A percentile compares a stretch with the other conserved stretches of the same genome.
These are phyloP conservation scores for Diplodus puntazzo DNA, from an alignment of 2,797 vertebrate species.

Conservation along the genomic window DNA sequence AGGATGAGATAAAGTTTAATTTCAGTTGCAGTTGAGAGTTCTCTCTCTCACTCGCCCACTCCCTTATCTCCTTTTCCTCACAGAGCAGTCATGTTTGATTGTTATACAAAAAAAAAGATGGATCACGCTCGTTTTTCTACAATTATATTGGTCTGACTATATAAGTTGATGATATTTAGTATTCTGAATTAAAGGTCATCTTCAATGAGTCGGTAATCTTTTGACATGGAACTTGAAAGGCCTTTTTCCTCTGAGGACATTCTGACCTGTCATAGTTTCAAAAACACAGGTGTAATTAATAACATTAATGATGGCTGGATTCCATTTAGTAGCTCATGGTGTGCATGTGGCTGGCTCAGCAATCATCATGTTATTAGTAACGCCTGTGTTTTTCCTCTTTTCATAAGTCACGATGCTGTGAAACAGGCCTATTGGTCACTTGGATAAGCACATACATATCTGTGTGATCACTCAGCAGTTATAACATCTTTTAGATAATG, in stretches of 20 bases:
- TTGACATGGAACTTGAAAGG: not conserved
- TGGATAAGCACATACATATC: too few relatives aligned
- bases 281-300: not conserved
- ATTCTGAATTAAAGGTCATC: not conserved
- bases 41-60: constrained; percentile 11
- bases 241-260: not conserved
- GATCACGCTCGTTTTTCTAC: not conserved
- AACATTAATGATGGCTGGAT: not conserved
- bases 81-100: constrained; percentile 30
- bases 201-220: constrained; percentile 1
- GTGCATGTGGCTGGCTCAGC: too few relatives aligned
- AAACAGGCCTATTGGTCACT: too few relatives aligned
- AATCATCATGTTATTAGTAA: too few relatives aligned
- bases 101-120: not conserved
- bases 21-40: constrained; percentile 20
- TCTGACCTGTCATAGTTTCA: not conserved
- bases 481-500: too few relatives aligned
- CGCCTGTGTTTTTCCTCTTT: too few relatives aligned
- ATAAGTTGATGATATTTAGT: not conserved
- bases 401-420: too few relatives aligned
- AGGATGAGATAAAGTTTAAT: constrained; percentile 26
- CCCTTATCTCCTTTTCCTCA: constrained; percentile 11
- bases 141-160: not conserved
- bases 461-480: too few relatives aligned
- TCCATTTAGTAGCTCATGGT: not conserved